phyloP scores from a whole-genome alignment of 2,888 invertebrate species.

The Melanargia galathea region DNA sequence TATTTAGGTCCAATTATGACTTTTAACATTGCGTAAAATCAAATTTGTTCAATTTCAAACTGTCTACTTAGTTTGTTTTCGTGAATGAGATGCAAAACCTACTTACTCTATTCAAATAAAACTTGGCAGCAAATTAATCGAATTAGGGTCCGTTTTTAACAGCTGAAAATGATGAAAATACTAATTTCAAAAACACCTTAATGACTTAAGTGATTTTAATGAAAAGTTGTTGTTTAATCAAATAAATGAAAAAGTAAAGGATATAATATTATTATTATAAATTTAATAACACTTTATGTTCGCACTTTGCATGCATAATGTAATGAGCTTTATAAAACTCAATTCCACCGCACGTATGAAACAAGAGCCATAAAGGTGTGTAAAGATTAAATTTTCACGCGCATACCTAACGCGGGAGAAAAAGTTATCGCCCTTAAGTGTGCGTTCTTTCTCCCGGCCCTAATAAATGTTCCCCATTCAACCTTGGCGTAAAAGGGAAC shows the following conservation, averaged over 20 bases:
- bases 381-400: conserved; percentile 26
- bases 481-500: not conserved
- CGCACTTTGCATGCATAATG: conserved; percentile 7
- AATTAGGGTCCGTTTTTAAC: no score
- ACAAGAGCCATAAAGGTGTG: conserved; percentile 11
- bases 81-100: no score
- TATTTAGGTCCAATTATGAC: not conserved
- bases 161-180: no score
- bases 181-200: no score
- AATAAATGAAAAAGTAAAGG: no score
- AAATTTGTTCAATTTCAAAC: no score
- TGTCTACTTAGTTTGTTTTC: no score
- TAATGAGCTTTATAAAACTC: not conserved
- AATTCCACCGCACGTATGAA: conserved; percentile 3
- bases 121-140: no score
- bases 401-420: conserved; percentile 12
- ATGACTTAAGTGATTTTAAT: no score
- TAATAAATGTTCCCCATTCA: conserved; percentile 17
- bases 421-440: conserved; percentile 26
- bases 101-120: no score
- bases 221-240: no score
- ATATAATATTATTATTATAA: not conserved
- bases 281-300: not conserved
- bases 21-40: no score
- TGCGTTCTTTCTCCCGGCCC: conserved; percentile 18